Percentiles rank a stretch among this genome's conserved stretches.
phyloP scores from a whole-genome alignment of 2,113 vertebrate genomes.

The Prunella himalayana region DNA sequence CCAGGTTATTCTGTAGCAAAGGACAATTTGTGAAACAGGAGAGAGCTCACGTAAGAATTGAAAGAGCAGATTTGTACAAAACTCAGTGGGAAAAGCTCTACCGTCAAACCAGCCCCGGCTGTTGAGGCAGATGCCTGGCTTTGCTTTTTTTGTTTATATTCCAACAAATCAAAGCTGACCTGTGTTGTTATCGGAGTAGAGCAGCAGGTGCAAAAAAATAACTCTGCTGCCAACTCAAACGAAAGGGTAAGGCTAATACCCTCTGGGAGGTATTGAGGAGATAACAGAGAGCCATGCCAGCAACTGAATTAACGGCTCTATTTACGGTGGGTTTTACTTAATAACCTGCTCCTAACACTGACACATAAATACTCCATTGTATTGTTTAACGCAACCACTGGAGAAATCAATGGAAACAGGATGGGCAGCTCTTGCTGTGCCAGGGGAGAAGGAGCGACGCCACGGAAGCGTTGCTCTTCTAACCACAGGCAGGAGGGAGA shows the following conservation, averaged over 20 bases:
- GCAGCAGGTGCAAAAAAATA: constrained; percentile 80
- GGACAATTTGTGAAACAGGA: neutral
- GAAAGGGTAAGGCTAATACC: constrained; percentile 72
- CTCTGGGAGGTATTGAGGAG: constrained; percentile 73
- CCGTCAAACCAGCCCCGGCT: constrained; percentile 64
- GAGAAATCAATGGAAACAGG: constrained; percentile 46
- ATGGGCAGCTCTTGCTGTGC: constrained; percentile 16
- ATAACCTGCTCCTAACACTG: constrained; percentile 62
- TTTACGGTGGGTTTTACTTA: constrained; percentile 74
- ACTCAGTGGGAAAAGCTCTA: constrained; percentile 51
- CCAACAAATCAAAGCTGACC: constrained; percentile 79
- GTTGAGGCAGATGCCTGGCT: constrained; percentile 78
- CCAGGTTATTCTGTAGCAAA: neutral
- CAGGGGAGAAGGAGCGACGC: neutral
- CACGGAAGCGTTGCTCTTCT: neutral
- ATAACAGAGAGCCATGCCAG: constrained; percentile 75
- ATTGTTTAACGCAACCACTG: constrained; percentile 36
- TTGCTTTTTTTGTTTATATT: constrained; percentile 79
- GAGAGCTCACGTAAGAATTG: neutral
- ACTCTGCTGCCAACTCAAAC: constrained; percentile 77
- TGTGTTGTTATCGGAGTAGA: constrained; percentile 72
- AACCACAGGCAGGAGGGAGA: neutral
- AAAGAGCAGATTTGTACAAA: constrained; percentile 64
- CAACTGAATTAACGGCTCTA: constrained; percentile 75
- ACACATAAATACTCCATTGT: constrained; percentile 75